phyloP scores from a whole-genome alignment of 2,888 invertebrate species.

The Platycnemis pennipes region DNA sequence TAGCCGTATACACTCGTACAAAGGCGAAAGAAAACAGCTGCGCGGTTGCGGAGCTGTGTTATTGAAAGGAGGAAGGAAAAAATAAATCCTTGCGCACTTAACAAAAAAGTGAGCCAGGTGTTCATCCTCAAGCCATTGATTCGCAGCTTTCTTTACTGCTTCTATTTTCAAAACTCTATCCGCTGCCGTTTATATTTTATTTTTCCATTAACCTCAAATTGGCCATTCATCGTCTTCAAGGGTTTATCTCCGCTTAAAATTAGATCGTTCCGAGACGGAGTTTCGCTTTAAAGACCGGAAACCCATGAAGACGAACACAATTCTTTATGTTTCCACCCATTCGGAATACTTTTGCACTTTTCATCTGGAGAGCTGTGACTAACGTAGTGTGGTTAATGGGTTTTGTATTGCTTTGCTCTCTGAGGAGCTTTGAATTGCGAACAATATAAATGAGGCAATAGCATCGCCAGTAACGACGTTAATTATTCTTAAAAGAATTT shows the following conservation, averaged over 20 bases:
- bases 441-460: background rate
- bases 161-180: background rate
- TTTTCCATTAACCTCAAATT: constrained; percentile 11
- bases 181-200: background rate
- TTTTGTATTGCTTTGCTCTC: background rate
- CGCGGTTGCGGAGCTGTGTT: background rate
- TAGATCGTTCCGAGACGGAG: background rate
- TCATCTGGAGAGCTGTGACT: no score
- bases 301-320: background rate
- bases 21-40: background rate
- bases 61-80: background rate
- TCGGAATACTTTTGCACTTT: background rate
- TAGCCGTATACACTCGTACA: background rate
- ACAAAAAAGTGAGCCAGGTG: constrained; percentile 25
- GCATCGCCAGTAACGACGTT: background rate
- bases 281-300: background rate
- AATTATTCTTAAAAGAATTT: no score
- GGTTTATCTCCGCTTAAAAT: background rate
- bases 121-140: constrained; percentile 9
- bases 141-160: constrained; percentile 28
- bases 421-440: background rate
- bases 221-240: background rate
- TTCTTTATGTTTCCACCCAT: background rate
- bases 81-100: background rate
- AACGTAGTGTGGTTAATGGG: background rate